Evolutionary conservation across 2,888 invertebrate species (phyloP).

Genomic region (Ophion obscuratus): DNA sequence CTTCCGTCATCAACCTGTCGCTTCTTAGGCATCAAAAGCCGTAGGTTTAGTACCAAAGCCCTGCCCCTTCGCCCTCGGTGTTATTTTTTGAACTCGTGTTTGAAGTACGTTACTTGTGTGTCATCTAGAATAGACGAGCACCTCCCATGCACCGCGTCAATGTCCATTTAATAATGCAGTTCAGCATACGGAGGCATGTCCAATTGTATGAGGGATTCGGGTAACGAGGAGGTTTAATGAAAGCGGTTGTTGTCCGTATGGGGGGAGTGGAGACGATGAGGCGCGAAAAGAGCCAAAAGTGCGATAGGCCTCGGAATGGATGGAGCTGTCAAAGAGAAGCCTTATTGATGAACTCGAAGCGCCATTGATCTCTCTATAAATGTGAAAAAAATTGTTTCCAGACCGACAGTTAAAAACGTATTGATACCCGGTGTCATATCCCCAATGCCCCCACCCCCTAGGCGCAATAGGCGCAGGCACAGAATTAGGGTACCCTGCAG

Average conservation of each 20-base stretch:
- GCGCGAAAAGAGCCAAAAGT: background rate
- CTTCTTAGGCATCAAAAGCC: conserved; percentile 71
- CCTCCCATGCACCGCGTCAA: conserved; percentile 74
- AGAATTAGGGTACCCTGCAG: conserved; percentile 83
- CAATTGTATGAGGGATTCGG: conserved; percentile 75
- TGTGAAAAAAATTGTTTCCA: conserved; percentile 83
- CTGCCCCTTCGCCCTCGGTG: conserved; percentile 57
- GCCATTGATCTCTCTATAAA: conserved; percentile 59
- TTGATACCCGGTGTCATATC: conserved; percentile 84
- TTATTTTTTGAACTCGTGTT: conserved; percentile 34
- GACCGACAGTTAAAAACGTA: conserved; percentile 84
- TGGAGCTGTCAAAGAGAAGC: background rate
- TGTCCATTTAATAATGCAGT: conserved; percentile 82
- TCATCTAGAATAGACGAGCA: conserved; percentile 65
- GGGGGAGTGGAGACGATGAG: background rate
- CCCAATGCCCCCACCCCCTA: conserved; percentile 82
- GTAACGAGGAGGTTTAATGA: background rate
- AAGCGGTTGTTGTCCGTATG: background rate
- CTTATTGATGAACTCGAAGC: background rate
- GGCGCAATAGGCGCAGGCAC: conserved; percentile 84
- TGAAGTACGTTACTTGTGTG: conserved; percentile 19
- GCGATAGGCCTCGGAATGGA: conserved; percentile 2
- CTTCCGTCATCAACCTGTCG: conserved; percentile 74
- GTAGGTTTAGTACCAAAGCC: conserved; percentile 59
- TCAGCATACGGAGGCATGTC: conserved; percentile 63